Evolutionary conservation across 1,140 invertebrate genomes (phyloP).

Genomic region (Cataglyphis hispanica): DNA sequence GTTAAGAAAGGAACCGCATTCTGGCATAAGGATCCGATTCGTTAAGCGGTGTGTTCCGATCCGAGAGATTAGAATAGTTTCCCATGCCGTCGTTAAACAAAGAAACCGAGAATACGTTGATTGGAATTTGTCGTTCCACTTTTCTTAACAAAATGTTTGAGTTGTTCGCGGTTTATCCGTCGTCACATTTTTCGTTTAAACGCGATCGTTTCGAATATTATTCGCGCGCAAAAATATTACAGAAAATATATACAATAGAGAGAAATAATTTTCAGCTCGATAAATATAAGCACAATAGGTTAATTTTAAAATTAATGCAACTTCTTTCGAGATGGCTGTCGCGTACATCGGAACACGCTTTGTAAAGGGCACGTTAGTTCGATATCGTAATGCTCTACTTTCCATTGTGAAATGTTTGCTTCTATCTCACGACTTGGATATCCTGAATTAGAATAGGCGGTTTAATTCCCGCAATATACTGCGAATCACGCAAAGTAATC

Average conservation of each 20-base stretch:
- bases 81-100: conserved; percentile 28
- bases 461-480: conserved; percentile 58
- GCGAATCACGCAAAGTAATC: conserved; percentile 57
- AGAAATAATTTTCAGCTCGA: background rate
- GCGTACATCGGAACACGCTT: conserved; percentile 14
- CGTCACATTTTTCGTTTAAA: conserved; percentile 17
- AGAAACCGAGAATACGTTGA: conserved; percentile 37
- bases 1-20: conserved; percentile 1
- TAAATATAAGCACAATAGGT: conserved; percentile 25
- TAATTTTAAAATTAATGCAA: conserved; percentile 47
- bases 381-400: conserved; percentile 56
- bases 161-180: conserved; percentile 3
- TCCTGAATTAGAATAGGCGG: conserved; percentile 55
- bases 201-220: background rate
- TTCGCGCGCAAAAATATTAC: conserved; percentile 9
- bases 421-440: conserved; percentile 52
- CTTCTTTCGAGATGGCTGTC: conserved; percentile 17
- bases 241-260: background rate
- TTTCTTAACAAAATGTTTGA: conserved; percentile 42
- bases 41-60: background rate
- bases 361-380: conserved; percentile 47
- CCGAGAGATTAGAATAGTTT: conserved; percentile 40
- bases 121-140: conserved; percentile 55
- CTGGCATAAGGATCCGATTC: conserved; percentile 11
- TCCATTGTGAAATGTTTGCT: conserved; percentile 55